Evolutionary conservation across 2,888 invertebrate species (phyloP), one percentile per base, ranked within the genome.

Genomic region (Dasypolia templi): DNA sequence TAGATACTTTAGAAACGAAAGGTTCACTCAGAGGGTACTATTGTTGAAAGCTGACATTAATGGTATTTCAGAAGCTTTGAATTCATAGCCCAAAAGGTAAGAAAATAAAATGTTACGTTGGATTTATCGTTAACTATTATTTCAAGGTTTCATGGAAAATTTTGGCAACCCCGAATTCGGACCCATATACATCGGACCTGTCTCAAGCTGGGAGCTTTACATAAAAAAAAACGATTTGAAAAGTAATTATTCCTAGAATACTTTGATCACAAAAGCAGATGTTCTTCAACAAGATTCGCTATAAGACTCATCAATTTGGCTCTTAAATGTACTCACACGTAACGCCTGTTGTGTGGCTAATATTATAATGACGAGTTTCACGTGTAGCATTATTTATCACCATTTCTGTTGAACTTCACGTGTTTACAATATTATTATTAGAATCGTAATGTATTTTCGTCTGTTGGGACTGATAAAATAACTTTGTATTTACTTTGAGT

Each of bases 301-400:
- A 26, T 44, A 65, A 19, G 64, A 65, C 74, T 81, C 83, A 81
- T 56, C 51, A 64, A 79, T 67, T 79, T 81, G 81, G 81, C 81
- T 79, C 83, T 74, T 64, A 70, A 49, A 74, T 70, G 12, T 46
- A 64, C 62, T 77, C 61, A 62, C 53, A 56, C 67, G 6, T 49
- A n/a, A 66, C 35, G 39, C 17, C 51, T 62, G 73, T 63, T 83
- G 58, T 69, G 44, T 32, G 29, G 53, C 56, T 61, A 79, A 67
- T 61, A 74, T 79, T 70, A 56, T 59, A 74, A 70, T 70, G 74
- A 61, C 63, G 19, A 35, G 55, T 1, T 83, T 74, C 81, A 83
- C 80, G 81, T 79, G 79, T 61, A 61, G 12, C 58, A 42, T 79
- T 69, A 81, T 79, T 83, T 82, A 82, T 82, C 44, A 53, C 74